Evolutionary conservation across 2,113 vertebrate species (phyloP), one percentile per base, ranked within the genome.

Genomic region (Aix galericulata): DNA sequence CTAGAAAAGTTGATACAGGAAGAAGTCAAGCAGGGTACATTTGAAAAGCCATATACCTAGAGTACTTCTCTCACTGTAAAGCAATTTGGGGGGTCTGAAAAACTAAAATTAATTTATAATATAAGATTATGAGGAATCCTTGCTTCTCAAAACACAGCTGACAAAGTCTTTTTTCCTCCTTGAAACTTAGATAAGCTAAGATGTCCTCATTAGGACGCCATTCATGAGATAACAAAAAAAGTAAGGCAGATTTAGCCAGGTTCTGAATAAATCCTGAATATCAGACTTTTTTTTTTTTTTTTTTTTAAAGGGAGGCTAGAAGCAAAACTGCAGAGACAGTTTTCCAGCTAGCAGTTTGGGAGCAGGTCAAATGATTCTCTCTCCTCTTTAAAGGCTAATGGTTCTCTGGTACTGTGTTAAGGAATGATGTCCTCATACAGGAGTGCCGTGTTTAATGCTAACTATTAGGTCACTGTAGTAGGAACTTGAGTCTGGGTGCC

Each of bases 311-410:
- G 29, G 52, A 75, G 22, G 46, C 9, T 0, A 1, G 58, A 85
- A 91, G 34, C 0, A 0, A 75, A 11, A 50, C 20, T 2, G 4
- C 53, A 55, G 59, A 38, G 34, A 73, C 26, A 23, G 9, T 17
- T 91, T 81, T 68, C 68, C 42, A 31, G 25, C 31, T 73, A 67
- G 13, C 6, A 22, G 53, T 29, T 83, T 56, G 73, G 50, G 44
- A 94, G 38, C 3, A 76, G n/a, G 22, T 32, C 48, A 83, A 91
- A 53, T 15, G 0, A n/a, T 64, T 64, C 16, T 79, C 21, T 79
- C 21, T 50, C 48, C 20, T 48, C 46, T 48, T 48, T 48, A 48
- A 48, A 48, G 46, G 46, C 46, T 48, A 21, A 48, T 48, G 46
- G 20, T 48, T 48, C 46, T 48, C 46, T 48, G 46, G 46, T 48